These are phyloP conservation scores for Drosophila bocqueti DNA, from an alignment of 1,140 invertebrate genomes.

Conservation along the genomic window DNA sequence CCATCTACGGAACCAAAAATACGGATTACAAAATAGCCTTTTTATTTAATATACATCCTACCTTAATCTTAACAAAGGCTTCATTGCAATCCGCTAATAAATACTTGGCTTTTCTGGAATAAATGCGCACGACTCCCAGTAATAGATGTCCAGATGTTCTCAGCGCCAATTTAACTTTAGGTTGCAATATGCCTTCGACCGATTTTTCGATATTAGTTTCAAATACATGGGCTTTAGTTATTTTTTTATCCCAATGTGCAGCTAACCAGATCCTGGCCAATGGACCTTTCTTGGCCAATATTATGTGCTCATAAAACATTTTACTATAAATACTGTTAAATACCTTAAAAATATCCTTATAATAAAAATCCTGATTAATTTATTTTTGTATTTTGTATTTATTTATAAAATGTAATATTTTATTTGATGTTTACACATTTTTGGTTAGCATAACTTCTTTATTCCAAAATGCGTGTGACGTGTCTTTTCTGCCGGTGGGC, in stretches of 20 bases:
- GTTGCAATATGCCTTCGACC: conserved; percentile 99
- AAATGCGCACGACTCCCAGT: conserved; percentile 98
- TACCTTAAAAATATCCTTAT: too few relatives aligned
- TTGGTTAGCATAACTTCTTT: too few relatives aligned
- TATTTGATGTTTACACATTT: too few relatives aligned
- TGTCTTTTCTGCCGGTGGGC: too few relatives aligned
- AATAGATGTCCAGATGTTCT: conserved; percentile 99
- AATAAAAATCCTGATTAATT: too few relatives aligned
- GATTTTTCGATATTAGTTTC: conserved; percentile 99
- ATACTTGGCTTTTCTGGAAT: conserved; percentile 99
- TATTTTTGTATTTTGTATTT: too few relatives aligned
- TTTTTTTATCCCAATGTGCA: conserved; percentile 99
- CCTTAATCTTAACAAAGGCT: conserved; percentile 99
- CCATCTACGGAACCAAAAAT: conserved; percentile 88
- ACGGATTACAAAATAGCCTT: not conserved
- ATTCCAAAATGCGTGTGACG: too few relatives aligned
- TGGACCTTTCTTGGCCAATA: conserved; percentile 99
- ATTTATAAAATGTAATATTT: too few relatives aligned
- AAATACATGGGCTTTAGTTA: conserved; percentile 99
- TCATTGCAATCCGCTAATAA: conserved; percentile 99
- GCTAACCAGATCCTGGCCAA: conserved; percentile 99
- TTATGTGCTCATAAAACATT: conserved; percentile 99
- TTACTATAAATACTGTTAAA: conserved; percentile 18
- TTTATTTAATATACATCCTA: conserved; percentile 39
- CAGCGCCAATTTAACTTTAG: conserved; percentile 99